Evolutionary conservation across 2,888 invertebrate species (phyloP).

Genomic region (Lottia gigantea): DNA sequence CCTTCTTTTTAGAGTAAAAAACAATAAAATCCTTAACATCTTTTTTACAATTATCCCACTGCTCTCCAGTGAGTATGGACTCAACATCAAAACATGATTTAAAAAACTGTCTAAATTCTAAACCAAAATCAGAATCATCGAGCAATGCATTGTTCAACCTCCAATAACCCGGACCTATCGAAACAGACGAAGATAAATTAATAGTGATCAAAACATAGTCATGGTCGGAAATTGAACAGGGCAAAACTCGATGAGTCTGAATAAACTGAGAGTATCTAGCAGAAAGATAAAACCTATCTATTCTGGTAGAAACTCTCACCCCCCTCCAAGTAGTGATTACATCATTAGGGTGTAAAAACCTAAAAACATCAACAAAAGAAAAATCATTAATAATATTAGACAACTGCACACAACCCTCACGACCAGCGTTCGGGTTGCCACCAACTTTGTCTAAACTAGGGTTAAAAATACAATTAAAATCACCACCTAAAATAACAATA

Average conservation of each 20-base stretch:
- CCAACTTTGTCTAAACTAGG: constrained; percentile 11
- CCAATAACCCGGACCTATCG: not conserved
- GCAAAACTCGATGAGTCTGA: not conserved
- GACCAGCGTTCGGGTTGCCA: not conserved
- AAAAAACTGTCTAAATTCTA: not conserved
- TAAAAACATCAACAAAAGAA: constrained; percentile 1
- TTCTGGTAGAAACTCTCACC: not conserved
- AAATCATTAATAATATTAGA: constrained; percentile 7
- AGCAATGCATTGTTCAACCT: not conserved
- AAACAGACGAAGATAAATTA: not conserved
- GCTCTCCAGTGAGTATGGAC: not conserved
- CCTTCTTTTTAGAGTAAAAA: no score
- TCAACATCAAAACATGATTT: not conserved
- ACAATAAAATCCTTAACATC: no score
- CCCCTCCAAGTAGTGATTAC: not conserved
- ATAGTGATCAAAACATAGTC: not conserved
- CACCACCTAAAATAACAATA: constrained; percentile 13
- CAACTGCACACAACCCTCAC: not conserved
- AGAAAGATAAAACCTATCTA: not conserved
- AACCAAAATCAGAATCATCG: not conserved
- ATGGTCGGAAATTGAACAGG: constrained; percentile 1
- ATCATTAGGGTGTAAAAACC: not conserved
- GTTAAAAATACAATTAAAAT: constrained; percentile 16
- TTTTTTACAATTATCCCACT: not conserved
- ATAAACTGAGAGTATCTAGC: not conserved